phyloP scores from a whole-genome alignment of 1,140 invertebrate species.

The Trichogramma pretiosum region DNA sequence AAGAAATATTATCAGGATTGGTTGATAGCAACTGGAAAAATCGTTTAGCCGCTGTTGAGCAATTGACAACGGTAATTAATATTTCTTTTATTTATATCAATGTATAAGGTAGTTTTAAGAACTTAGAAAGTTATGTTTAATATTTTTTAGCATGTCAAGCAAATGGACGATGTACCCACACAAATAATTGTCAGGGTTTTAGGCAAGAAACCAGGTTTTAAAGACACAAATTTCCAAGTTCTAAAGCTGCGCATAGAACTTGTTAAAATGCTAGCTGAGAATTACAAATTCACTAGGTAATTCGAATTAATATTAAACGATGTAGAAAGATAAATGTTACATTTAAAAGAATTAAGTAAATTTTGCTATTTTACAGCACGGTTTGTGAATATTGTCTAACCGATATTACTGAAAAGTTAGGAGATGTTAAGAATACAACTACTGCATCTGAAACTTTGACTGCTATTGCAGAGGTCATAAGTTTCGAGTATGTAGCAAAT shows the following conservation, averaged over 20 bases:
- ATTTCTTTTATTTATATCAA: conserved; percentile 10
- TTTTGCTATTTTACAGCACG: conserved; percentile 41
- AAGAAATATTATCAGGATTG: conserved; percentile 59
- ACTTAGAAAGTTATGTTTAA: background rate
- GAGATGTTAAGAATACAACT: conserved; percentile 70
- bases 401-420: conserved; percentile 78
- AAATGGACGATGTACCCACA: conserved; percentile 58
- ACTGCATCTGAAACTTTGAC: conserved; percentile 64
- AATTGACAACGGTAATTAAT: conserved; percentile 49
- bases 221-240: conserved; percentile 90
- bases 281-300: conserved; percentile 60
- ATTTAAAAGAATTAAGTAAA: conserved; percentile 5
- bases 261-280: conserved; percentile 68
- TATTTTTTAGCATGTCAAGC: conserved; percentile 46
- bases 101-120: background rate
- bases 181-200: conserved; percentile 69
- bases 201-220: conserved; percentile 80
- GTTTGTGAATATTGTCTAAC: conserved; percentile 67
- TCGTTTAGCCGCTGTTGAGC: conserved; percentile 68
- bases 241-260: conserved; percentile 75
- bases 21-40: conserved; percentile 79
- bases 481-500: conserved; percentile 64
- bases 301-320: conserved; percentile 62
- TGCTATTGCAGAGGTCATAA: conserved; percentile 66
- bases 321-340: conserved; percentile 36